These are phyloP conservation scores for Myiopsitta monachus DNA, from an alignment of 2,113 vertebrate genomes.

Conservation along the genomic window DNA sequence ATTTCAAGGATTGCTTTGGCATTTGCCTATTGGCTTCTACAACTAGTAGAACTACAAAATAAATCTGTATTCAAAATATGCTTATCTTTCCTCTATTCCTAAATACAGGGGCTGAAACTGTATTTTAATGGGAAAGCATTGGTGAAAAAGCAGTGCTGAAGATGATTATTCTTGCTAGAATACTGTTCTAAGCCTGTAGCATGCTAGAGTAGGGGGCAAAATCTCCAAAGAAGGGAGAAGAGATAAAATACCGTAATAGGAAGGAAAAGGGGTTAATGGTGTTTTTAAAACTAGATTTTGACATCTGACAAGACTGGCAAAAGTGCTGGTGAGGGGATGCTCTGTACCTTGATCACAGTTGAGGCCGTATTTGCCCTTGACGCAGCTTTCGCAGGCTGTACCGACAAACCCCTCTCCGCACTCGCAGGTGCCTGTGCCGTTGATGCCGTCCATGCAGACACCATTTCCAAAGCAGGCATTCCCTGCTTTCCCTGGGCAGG, in stretches of 20 bases:
- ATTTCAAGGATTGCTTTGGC: background rate
- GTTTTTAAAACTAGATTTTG: background rate
- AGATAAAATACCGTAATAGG: background rate
- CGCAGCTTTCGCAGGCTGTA: slow-evolving; percentile 87
- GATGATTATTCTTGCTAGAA: background rate
- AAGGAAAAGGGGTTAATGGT: background rate
- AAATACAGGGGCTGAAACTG: background rate
- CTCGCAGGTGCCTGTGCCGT: slow-evolving; percentile 80
- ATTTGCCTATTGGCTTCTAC: background rate
- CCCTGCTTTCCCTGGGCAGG: slow-evolving; percentile 79
- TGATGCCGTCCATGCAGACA: slow-evolving; percentile 81
- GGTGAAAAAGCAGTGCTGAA: background rate
- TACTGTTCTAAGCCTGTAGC: background rate
- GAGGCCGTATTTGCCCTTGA: slow-evolving; percentile 75
- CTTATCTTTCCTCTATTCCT: background rate
- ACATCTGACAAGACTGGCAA: rapidly evolving
- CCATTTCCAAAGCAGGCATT: slow-evolving; percentile 83
- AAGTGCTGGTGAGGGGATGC: background rate
- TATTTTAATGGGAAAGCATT: background rate
- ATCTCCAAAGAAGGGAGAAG: background rate
- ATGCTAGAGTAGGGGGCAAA: background rate
- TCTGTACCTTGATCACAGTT: slow-evolving; percentile 88
- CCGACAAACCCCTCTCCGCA: slow-evolving; percentile 81
- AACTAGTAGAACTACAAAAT: background rate
- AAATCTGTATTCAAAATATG: background rate